phyloP scores from a whole-genome alignment of 2,113 vertebrate species.

The human (Homo sapiens) region GRCh38 chr1:77101501-77102000 shows the following conservation, averaged over 20 bases:
- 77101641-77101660: neutral
- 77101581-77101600: neutral
- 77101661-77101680: neutral
- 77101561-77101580: conserved; percentile 28
- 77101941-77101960: too few relatives aligned
- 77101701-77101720: neutral
- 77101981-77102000: too few relatives aligned
- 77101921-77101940: too few relatives aligned
- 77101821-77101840: too few relatives aligned
- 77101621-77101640: neutral
- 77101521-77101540: neutral
- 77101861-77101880: too few relatives aligned
- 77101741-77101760: too few relatives aligned
- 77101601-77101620: neutral
- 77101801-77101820: too few relatives aligned
- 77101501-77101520: neutral
- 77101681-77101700: neutral
- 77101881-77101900: too few relatives aligned
- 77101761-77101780: accelerated
- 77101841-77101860: too few relatives aligned
- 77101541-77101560: conserved; percentile 21
- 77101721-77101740: neutral
- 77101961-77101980: too few relatives aligned
- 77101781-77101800: too few relatives aligned
- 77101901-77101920: too few relatives aligned